Evolutionary conservation across 2,888 invertebrate species (phyloP).

Genomic region (Polia nebulosa): DNA sequence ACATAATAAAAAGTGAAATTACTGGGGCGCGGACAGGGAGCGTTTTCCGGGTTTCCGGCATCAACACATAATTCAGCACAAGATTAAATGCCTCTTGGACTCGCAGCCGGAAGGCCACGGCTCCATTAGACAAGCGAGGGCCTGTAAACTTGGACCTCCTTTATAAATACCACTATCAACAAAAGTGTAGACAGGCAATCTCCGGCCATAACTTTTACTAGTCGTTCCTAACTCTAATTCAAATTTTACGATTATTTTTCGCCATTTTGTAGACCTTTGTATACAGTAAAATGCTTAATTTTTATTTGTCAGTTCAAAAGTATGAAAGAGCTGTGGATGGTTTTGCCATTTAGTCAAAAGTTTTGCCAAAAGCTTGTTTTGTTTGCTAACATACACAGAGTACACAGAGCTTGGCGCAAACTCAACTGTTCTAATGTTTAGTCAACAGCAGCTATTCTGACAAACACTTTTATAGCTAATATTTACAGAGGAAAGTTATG

Average conservation of each 20-base stretch:
- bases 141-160: conserved; percentile 75
- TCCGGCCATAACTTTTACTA: conserved; percentile 59
- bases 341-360: conserved; percentile 42
- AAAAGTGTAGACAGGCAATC: conserved; percentile 62
- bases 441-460: conserved; percentile 12
- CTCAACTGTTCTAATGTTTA: conserved; percentile 35
- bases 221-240: conserved; percentile 52
- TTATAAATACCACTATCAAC: conserved; percentile 73
- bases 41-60: conserved; percentile 86
- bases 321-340: conserved; percentile 34
- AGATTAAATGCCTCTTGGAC: conserved; percentile 89
- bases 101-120: conserved; percentile 84
- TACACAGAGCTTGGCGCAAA: conserved; percentile 33
- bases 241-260: conserved; percentile 49
- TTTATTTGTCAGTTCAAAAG: conserved; percentile 40
- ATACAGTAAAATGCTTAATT: conserved; percentile 38
- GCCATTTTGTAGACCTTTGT: conserved; percentile 34
- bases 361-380: conserved; percentile 43
- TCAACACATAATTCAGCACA: conserved; percentile 88
- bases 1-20: conserved; percentile 84
- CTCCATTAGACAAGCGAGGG: conserved; percentile 83
- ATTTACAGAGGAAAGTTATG: neutral
- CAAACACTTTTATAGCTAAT: neutral
- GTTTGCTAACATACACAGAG: conserved; percentile 30
- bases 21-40: conserved; percentile 81